phyloP scores from a whole-genome alignment of 2,797 vertebrate genomes.

The Coccyzus lansbergi region DNA sequence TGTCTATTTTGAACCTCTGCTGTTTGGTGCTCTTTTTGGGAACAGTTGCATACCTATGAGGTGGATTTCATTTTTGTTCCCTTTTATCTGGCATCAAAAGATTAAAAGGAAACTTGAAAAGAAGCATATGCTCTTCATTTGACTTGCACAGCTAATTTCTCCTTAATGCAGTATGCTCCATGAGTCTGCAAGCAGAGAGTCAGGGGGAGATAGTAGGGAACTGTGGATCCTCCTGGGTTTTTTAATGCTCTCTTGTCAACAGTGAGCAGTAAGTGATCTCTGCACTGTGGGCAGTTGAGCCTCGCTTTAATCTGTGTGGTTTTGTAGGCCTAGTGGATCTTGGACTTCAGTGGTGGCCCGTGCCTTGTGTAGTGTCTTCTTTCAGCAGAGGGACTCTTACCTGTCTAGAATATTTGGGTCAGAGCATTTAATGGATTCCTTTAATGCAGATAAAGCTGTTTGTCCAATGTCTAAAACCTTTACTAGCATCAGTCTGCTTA shows the following conservation, averaged over 20 bases:
- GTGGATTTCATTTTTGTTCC: not conserved
- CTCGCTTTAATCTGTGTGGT: not conserved
- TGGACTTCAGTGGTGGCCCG: not conserved
- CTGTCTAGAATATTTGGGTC: not conserved
- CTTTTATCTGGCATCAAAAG: constrained; percentile 57
- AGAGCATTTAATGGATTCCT: not conserved
- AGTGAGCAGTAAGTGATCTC: not conserved
- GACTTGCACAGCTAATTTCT: constrained; percentile 20
- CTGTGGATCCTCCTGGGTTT: not conserved
- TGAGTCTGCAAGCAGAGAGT: not conserved
- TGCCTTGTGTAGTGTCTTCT: not conserved
- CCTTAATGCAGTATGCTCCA: not conserved
- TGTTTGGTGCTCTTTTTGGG: constrained; percentile 6
- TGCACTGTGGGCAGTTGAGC: not conserved
- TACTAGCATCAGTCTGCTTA: not conserved
- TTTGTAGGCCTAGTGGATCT: not conserved
- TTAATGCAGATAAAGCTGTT: not conserved
- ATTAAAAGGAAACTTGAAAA: constrained; percentile 54
- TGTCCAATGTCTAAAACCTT: not conserved
- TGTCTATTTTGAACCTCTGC: not conserved
- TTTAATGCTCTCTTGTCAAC: not conserved
- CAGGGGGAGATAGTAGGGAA: not conserved
- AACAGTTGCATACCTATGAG: not conserved
- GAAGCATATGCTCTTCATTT: not conserved
- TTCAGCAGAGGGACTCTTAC: not conserved